Evolutionary conservation across 23 tunicate genomes (phyloP), one percentile per base, ranked within the genome.

Genomic region (Ciona savignyi): DNA sequence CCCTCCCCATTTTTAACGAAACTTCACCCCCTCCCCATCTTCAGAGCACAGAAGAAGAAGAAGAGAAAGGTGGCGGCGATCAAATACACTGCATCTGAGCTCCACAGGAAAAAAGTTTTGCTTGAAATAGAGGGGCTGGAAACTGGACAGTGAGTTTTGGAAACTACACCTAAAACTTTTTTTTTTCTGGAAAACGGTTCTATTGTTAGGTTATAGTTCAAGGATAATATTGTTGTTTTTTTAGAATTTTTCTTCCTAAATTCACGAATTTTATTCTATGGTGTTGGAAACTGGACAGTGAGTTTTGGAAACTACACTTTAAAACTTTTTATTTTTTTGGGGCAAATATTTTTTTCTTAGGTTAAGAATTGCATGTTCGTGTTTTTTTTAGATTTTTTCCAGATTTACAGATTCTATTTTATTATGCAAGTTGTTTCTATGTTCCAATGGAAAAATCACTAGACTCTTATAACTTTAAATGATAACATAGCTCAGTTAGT

Each of bases 71-170:
- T 48, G 0, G 79, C 78, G 25, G 86, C 78, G 0, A 74, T 88
- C 77, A 95, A 95, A 72, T 95, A 95, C 82, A 85, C 96, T 1
- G 99, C 96, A 1, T 78, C 90, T 23, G 96, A 95, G 68, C 82
- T 95, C 32, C 85, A 78, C 62, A 67, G 96, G 34, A 95, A 95
- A 82, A 85, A 85, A 33, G 79, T 95, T 60, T 51, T 95, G 65
- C 88, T 84, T 1, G 80, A 88, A 84, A 80, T 95, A 25, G 99
- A 88, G 4, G 90, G 86, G 22, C 66, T 90, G 51, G 56, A 42
- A 42, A 42, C 56, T 15, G 77, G 48, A 34, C 48, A 81, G 85
- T 81, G 30, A 81, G 84, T 78, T n/a, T n/a, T n/a, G n/a, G n/a
- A n/a, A n/a, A n/a, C n/a, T n/a, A n/a, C n/a, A n/a, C n/a, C n/a